A percentile compares a stretch with the other conserved stretches of the same genome.
Evolutionary conservation across 2,888 invertebrate species (phyloP).

Genomic region (Phortica okadai): DNA sequence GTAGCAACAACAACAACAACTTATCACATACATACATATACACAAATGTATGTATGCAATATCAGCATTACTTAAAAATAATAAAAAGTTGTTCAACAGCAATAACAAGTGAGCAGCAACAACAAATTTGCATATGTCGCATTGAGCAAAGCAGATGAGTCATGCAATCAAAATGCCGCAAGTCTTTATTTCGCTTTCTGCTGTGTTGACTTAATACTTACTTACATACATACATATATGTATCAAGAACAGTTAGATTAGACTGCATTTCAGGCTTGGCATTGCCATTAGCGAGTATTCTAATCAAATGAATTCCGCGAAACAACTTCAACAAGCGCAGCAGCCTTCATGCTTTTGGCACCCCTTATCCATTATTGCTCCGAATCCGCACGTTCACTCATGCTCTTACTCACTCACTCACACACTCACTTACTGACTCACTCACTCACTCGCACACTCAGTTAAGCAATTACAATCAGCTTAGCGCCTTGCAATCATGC

Average conservation of each 20-base stretch:
- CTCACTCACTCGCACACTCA: conserved; percentile 35
- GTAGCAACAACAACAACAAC: conserved; percentile 23
- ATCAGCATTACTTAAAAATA: too few relatives aligned
- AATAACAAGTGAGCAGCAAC: not conserved
- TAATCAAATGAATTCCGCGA: conserved; percentile 13
- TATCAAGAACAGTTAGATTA: not conserved
- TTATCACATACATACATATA: too few relatives aligned
- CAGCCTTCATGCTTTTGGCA: not conserved
- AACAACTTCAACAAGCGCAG: not conserved
- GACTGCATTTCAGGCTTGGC: not conserved
- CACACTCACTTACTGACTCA: conserved; percentile 43
- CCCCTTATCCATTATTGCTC: not conserved
- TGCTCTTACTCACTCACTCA: conserved; percentile 9
- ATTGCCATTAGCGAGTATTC: not conserved
- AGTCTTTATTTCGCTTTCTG: not conserved
- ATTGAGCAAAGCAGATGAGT: conserved; percentile 47
- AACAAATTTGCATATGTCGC: not conserved
- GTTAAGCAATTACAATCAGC: conserved; percentile 1
- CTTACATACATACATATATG: not conserved
- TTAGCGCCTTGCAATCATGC: conserved; percentile 8
- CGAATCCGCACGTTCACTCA: conserved; percentile 33
- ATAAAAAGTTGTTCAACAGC: not conserved
- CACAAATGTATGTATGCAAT: too few relatives aligned
- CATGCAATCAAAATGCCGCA: conserved; percentile 52
- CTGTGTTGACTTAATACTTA: too few relatives aligned